These are phyloP conservation scores for Eurytoma californica DNA, from an alignment of 2,888 invertebrate genomes.

Conservation along the genomic window DNA sequence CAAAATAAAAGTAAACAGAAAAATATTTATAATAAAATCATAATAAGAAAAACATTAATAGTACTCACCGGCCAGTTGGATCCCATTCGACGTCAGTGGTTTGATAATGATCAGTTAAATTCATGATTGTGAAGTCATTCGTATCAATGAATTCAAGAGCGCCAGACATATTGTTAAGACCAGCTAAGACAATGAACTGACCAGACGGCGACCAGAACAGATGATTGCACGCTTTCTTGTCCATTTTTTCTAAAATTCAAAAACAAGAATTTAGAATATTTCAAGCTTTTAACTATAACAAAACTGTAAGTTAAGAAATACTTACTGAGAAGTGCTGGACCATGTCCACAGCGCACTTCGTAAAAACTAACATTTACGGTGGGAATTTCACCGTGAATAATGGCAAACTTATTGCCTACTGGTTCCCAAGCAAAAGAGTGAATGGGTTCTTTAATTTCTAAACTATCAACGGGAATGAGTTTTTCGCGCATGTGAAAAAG, in stretches of 20 bases:
- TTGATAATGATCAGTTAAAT: slow-evolving; percentile 94
- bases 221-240: slow-evolving; percentile 92
- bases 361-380: slow-evolving; percentile 94
- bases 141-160: slow-evolving; percentile 96
- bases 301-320: slow-evolving; percentile 62
- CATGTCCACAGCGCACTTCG: slow-evolving; percentile 92
- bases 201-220: slow-evolving; percentile 97
- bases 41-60: neutral
- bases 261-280: neutral
- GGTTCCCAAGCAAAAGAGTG: slow-evolving; percentile 99
- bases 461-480: slow-evolving; percentile 97
- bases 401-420: slow-evolving; percentile 95
- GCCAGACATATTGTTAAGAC: slow-evolving; percentile 88
- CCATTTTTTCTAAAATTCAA: slow-evolving; percentile 76
- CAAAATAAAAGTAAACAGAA: neutral
- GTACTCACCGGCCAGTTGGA: slow-evolving; percentile 89
- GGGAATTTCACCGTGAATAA: slow-evolving; percentile 94
- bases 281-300: neutral
- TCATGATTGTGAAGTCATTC: slow-evolving; percentile 96
- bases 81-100: slow-evolving; percentile 99
- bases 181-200: slow-evolving; percentile 95
- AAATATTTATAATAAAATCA: neutral
- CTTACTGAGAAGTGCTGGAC: slow-evolving; percentile 91
- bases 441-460: slow-evolving; percentile 95
- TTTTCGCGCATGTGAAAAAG: slow-evolving; percentile 99